Evolutionary conservation across 2,888 invertebrate species (phyloP), one percentile per base, ranked within the genome.

Genomic region (Microctonus hyperodae): DNA sequence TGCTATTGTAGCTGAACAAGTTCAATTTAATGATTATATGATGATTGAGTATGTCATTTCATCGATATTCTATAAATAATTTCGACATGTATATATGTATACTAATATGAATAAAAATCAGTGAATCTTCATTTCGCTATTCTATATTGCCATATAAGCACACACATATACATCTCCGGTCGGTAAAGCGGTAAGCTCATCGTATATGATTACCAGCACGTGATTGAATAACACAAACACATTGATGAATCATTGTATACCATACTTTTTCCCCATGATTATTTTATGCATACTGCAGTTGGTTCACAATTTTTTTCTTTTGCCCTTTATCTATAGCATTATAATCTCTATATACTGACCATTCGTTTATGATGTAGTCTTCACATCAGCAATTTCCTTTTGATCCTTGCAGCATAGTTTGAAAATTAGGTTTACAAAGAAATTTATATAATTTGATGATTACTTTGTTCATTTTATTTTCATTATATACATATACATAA

Each of bases 141-240:
- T 53, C 25, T 51, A 33, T 53, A 53, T 62, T n/a, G n/a, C 53
- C 16, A 11, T 50, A 20, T 50, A 20, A 28, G 20, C 35, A 10
- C 35, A 35, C 11, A 4, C 44, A 33, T n/a, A n/a, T n/a, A n/a
- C 20, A 60, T 62, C 62, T 62, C 37, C 62, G 23, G 62, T 62
- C 62, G 62, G 62, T 62, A 62, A 62, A 13, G 62, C 62, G 53
- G 62, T 16, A 20, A 62, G 35, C 40, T 16, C 55, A 51, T 25
- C 9, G 25, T 31, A 1, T 23, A n/a, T 40, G 51, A 61, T 62
- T 62, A 62, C 53, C 62, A 25, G 33, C 62, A 51, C 53, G 51
- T 51, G 62, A 50, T 61, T 51, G 50, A 3, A 28, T 25, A 28
- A 44, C 44, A 56, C 56, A 55, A 22, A 59, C 10, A 23, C 23